Evolutionary conservation across 2,797 vertebrate genomes (phyloP).

Genomic region (Menidia menidia): DNA sequence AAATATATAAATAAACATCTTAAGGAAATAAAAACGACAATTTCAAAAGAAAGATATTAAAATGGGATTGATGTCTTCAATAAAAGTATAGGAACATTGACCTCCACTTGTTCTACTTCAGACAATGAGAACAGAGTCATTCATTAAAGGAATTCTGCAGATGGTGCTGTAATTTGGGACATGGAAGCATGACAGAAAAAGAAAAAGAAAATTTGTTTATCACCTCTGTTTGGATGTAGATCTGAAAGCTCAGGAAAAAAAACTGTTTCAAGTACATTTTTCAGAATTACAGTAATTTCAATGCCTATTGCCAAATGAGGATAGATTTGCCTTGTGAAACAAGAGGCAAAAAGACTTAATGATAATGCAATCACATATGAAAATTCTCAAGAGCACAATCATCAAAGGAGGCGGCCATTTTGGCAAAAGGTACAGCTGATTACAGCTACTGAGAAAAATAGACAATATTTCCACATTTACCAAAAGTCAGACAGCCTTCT

Average conservation of each 20-base stretch:
- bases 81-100: conserved; percentile 44
- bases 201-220: conserved; percentile 51
- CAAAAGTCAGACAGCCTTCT: conserved; percentile 24
- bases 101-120: conserved; percentile 29
- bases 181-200: conserved; percentile 30
- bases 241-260: conserved; percentile 32
- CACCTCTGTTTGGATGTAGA: conserved; percentile 38
- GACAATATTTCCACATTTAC: conserved; percentile 22
- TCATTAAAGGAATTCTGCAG: conserved; percentile 21
- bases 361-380: conserved; percentile 65
- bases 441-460: conserved; percentile 27
- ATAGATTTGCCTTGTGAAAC: conserved; percentile 56
- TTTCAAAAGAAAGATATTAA: conserved; percentile 3
- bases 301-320: conserved; percentile 54
- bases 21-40: conserved; percentile 23
- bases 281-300: conserved; percentile 43
- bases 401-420: conserved; percentile 21
- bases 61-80: conserved; percentile 8
- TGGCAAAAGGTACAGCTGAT: conserved; percentile 36
- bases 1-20: conserved; percentile 5
- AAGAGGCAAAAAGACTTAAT: conserved; percentile 36
- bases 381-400: conserved; percentile 29
- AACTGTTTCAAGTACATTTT: conserved; percentile 21
- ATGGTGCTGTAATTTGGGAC: conserved; percentile 21
- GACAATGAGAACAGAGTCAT: conserved; percentile 29